Conservation (phyloP, 1,140 invertebrate species). For the Camponotus floridanus region DNA sequence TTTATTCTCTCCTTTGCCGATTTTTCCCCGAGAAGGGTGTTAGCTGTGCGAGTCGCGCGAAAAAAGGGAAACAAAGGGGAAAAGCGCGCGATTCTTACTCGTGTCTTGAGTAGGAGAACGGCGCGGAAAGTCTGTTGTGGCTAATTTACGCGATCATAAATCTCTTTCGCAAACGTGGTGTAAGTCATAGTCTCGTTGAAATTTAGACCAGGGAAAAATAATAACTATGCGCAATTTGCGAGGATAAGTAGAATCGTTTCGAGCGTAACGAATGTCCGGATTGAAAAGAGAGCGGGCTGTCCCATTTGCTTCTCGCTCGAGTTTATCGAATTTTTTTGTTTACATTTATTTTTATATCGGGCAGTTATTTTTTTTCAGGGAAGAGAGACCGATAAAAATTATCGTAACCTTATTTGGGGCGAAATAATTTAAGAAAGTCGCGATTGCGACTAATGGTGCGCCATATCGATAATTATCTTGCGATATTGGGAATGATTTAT, state of each 20-base stretch:
- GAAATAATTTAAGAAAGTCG: conserved; percentile 12
- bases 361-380: neutral
- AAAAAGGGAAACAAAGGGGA: conserved; percentile 8
- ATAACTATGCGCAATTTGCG: conserved; percentile 59
- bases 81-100: conserved; percentile 27
- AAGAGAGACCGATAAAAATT: neutral
- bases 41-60: conserved; percentile 8
- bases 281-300: neutral
- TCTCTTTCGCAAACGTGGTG: conserved; percentile 53
- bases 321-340: neutral
- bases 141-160: conserved; percentile 80
- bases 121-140: conserved; percentile 69
- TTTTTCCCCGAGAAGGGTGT: conserved; percentile 22
- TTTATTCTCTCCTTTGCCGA: conserved; percentile 2
- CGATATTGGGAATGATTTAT: conserved; percentile 68
- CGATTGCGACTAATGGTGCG: neutral
- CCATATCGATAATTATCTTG: neutral
- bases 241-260: conserved; percentile 14
- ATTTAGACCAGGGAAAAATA: conserved; percentile 60
- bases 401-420: neutral
- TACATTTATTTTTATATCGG: neutral
- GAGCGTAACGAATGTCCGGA: neutral
- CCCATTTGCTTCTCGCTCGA: neutral
- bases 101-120: conserved; percentile 27
- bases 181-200: conserved; percentile 32